phyloP scores from a whole-genome alignment of 2,113 vertebrate genomes.

The Axis porcinus region DNA sequence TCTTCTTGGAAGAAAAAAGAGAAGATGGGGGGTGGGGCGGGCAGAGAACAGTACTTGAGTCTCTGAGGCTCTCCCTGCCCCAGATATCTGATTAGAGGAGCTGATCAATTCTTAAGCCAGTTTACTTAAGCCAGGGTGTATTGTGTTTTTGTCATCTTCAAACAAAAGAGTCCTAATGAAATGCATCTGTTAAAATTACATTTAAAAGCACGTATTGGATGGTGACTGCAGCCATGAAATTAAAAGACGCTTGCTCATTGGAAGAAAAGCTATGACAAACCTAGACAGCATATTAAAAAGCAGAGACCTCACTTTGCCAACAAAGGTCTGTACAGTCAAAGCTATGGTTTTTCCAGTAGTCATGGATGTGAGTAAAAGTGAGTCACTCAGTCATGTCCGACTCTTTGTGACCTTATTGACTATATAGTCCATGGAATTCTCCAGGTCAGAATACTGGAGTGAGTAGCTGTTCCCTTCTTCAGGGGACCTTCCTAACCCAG shows the following conservation, averaged over 20 bases:
- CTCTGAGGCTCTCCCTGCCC: not conserved
- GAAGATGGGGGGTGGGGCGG: rapidly evolving
- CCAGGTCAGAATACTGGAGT: not conserved
- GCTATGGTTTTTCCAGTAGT: not conserved
- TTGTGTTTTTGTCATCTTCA: not conserved
- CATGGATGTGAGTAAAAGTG: not conserved
- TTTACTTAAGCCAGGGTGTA: not conserved
- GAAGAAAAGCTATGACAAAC: not conserved
- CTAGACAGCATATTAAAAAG: not conserved
- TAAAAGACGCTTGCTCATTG: not conserved
- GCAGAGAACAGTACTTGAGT: not conserved
- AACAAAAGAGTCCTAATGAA: not conserved
- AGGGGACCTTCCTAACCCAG: not conserved
- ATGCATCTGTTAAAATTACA: not conserved
- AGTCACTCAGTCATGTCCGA: not conserved
- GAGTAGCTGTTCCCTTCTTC: not conserved
- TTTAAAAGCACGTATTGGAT: not conserved
- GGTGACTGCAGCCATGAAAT: not conserved
- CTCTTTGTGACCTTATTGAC: not conserved
- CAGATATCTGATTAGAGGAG: not conserved
- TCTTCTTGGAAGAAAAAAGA: not conserved
- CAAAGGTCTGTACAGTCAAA: not conserved
- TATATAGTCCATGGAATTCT: not conserved
- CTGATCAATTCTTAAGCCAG: not conserved
- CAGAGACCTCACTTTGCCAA: not conserved